A percentile compares a stretch with the other conserved stretches of the same genome.
phyloP scores from a whole-genome alignment of 2,113 vertebrate species.

The Alethe diademata region DNA sequence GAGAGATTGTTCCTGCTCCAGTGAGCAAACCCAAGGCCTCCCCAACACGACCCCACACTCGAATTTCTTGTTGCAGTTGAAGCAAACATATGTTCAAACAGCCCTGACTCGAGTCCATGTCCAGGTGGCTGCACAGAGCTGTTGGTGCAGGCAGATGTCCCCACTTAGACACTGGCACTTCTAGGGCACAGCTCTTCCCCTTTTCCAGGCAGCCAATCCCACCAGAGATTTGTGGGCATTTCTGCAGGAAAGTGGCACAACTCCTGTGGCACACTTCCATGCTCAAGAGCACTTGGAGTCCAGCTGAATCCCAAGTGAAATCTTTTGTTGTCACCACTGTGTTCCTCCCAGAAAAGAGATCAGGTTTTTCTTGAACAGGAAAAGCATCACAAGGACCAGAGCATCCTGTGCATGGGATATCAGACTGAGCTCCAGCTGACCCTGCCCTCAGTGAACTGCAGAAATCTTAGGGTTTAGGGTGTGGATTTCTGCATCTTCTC shows the following conservation, averaged over 20 bases:
- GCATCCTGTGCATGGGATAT: not conserved
- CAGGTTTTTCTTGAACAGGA: not conserved
- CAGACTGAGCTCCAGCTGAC: not conserved
- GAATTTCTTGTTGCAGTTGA: not conserved
- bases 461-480: not conserved
- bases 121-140: not conserved
- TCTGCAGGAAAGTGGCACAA: not conserved
- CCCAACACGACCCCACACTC: not conserved
- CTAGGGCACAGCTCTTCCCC: not conserved
- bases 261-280: not conserved
- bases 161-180: not conserved
- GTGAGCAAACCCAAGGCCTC: not conserved
- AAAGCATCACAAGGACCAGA: not conserved
- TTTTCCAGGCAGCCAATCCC: not conserved
- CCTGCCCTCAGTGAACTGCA: not conserved
- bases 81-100: not conserved
- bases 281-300: not conserved
- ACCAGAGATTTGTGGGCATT: not conserved
- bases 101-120: not conserved
- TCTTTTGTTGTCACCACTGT: not conserved
- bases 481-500: not conserved
- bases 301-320: not conserved
- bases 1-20: constrained; percentile 8
- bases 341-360: not conserved
- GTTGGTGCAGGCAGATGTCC: not conserved